Evolutionary conservation across 2,797 vertebrate genomes (phyloP), one percentile per base, ranked within the genome.

Genomic region (Eulemur mongoz): DNA sequence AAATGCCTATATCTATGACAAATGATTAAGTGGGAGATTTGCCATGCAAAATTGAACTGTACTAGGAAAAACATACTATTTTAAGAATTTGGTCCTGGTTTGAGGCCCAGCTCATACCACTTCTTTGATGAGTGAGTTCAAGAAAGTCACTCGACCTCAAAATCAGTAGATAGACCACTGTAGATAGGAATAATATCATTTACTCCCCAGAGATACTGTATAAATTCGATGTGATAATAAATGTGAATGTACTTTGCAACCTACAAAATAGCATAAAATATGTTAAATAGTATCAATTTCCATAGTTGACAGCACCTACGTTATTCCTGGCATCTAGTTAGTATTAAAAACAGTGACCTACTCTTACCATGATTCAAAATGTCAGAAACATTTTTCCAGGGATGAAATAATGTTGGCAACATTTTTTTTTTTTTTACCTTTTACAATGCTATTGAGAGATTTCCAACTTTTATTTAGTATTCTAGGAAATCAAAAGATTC

Each of bases 341-440:
- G 52, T 76, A 11, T 54, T 87, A 43, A 93, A 96, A 94, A 93
- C 18, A 94, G 69, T 76, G 80, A 48, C n/a, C 25, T 88, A 72
- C n/a, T 78, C 8, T 93, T 48, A 81, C 15, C 25, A 87, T 40
- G 38, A 94, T 43, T 96, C 54, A 92, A 92, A 95, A 92, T 80
- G 59, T 54, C 57, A 92, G 72, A 88, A 83, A 27, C 27, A 73
- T 88, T 78, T 91, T 93, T 96, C 50, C 75, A 76, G 30, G 14
- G 35, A 91, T 59, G 22, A 92, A 88, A 70, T 63, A 84, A 83
- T 80, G 18, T 27, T 32, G 59, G 20, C n/a, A 91, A 48, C 40
- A 30, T 17, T 63, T 30, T 93, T 83, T 43, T 43, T 43, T 63
- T 65, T 65, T n/a, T 69, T n/a, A 45, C 7, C 14, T 80, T 94